Conservation (phyloP, 30 jellyfish, hydroid and myxozoan genomes). For the Turritopsis rubra region DNA sequence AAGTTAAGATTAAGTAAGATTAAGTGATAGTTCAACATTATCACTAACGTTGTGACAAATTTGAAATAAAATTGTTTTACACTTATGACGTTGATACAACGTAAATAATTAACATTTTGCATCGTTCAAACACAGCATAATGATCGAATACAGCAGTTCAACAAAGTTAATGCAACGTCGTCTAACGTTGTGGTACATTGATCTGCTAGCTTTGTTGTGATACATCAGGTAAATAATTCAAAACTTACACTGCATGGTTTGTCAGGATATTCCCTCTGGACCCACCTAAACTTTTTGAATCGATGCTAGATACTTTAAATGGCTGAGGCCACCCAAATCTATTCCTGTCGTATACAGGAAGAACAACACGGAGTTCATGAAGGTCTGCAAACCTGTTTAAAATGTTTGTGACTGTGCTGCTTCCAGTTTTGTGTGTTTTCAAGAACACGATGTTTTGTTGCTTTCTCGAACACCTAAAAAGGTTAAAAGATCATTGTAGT, state of each 20-base stretch:
- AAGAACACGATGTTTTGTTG: conserved; percentile 44
- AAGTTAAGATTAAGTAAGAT: too few species aligned
- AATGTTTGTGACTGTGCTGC: conserved; percentile 94
- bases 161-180: too few species aligned
- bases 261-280: conserved; percentile 70
- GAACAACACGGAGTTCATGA: conserved; percentile 64
- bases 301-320: conserved; percentile 81
- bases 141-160: too few species aligned
- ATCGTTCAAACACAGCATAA: too few species aligned
- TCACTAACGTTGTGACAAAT: too few species aligned
- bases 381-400: conserved; percentile 83
- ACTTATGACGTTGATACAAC: too few species aligned
- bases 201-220: background rate
- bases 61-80: too few species aligned
- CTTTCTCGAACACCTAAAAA: background rate
- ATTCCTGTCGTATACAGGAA: conserved; percentile 61
- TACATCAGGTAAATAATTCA: background rate
- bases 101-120: too few species aligned
- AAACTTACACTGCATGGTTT: conserved; percentile 74
- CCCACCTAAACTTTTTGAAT: conserved; percentile 64
- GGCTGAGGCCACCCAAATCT: conserved; percentile 81
- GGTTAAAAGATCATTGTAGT: background rate
- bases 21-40: too few species aligned
- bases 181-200: background rate
- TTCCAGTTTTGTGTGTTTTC: conserved; percentile 91